phyloP scores from a whole-genome alignment of 2,888 invertebrate species.

The Neria commutata region DNA sequence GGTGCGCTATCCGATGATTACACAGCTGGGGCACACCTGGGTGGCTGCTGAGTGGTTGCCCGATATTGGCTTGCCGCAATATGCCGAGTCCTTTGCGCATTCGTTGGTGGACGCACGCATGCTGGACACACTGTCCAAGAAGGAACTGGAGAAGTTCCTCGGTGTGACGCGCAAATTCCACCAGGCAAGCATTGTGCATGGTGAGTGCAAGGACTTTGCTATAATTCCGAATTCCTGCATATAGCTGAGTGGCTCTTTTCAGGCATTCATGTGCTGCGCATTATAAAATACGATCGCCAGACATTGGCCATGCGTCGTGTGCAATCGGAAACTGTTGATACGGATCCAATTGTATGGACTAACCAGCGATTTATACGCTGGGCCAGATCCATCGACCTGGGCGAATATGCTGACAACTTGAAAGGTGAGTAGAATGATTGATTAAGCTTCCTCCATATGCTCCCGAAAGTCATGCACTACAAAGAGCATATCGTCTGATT shows the following conservation, averaged over 20 bases:
- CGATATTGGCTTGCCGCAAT: slow-evolving; percentile 88
- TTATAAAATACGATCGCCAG: slow-evolving; percentile 91
- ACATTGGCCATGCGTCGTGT: slow-evolving; percentile 85
- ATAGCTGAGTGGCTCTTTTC: too few species aligned
- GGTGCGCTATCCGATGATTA: slow-evolving; percentile 86
- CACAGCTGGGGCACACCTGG: slow-evolving; percentile 90
- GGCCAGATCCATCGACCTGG: slow-evolving; percentile 91
- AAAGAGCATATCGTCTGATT: too few species aligned
- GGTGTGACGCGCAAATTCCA: slow-evolving; percentile 93
- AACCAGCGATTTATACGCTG: slow-evolving; percentile 93
- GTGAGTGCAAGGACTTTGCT: too few species aligned
- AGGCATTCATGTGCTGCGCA: slow-evolving; percentile 83
- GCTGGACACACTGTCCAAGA: slow-evolving; percentile 90
- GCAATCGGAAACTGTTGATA: slow-evolving; percentile 86
- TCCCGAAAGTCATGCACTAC: too few species aligned
- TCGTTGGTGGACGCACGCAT: slow-evolving; percentile 92
- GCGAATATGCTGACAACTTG: slow-evolving; percentile 90
- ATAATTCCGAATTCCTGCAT: too few species aligned
- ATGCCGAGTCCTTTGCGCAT: slow-evolving; percentile 84
- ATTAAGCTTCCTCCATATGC: too few species aligned
- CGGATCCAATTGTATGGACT: slow-evolving; percentile 95
- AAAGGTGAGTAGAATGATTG: slow-evolving; percentile 74
- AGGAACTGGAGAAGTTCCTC: slow-evolving; percentile 91
- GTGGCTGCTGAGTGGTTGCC: slow-evolving; percentile 92
- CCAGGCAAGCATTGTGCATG: slow-evolving; percentile 92